phyloP scores from a whole-genome alignment of 2,113 vertebrate genomes.

The Mobula birostris region DNA sequence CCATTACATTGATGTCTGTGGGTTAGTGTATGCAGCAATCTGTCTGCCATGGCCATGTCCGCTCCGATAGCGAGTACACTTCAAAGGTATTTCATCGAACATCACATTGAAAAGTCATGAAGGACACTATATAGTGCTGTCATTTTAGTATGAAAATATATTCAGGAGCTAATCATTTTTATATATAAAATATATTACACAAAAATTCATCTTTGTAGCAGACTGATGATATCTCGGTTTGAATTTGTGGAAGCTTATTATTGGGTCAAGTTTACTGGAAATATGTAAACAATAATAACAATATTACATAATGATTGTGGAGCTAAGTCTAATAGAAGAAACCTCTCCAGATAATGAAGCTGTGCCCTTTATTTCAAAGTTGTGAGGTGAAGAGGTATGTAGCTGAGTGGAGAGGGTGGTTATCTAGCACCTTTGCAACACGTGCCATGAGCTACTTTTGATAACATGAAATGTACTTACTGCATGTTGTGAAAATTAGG shows the following conservation, averaged over 20 bases:
- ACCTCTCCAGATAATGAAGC: not conserved
- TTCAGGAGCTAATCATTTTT: not conserved
- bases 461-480: not conserved
- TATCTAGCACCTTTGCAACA: not conserved
- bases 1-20: not conserved
- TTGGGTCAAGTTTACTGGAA: not conserved
- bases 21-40: not conserved
- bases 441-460: not conserved
- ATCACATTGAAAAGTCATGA: not conserved
- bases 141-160: not conserved
- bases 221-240: not conserved
- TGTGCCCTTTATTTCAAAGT: not conserved
- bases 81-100: not conserved
- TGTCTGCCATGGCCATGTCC: not conserved
- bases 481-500: not conserved
- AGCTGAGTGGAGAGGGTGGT: not conserved
- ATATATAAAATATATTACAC: not conserved
- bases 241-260: not conserved
- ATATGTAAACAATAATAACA: not conserved
- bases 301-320: not conserved
- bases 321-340: not conserved
- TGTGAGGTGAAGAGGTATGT: not conserved
- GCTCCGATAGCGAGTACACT: not conserved
- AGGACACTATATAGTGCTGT: not conserved
- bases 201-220: not conserved